Conservation (phyloP, 2,797 vertebrate genomes). For the Allobates femoralis region DNA sequence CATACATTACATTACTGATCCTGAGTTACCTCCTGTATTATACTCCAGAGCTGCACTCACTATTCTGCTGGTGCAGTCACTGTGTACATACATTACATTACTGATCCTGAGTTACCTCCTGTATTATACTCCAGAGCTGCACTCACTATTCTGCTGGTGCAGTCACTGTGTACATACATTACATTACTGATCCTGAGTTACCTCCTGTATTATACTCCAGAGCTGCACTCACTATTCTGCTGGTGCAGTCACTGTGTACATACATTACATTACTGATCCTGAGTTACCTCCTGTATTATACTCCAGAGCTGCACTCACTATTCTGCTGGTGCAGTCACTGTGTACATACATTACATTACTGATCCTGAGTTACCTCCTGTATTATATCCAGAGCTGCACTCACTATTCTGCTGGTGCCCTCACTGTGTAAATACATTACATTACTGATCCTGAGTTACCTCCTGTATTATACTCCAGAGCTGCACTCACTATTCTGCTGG, state of each 20-base stretch:
- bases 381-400: neutral
- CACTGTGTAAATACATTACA: neutral
- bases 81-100: conserved; percentile 9
- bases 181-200: neutral
- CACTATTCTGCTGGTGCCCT: neutral
- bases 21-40: no score
- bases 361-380: no score
- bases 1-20: no score
- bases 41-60: neutral
- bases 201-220: neutral
- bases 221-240: neutral
- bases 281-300: neutral
- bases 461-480: conserved; percentile 1
- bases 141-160: neutral
- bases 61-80: neutral
- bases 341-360: no score
- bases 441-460: neutral
- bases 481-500: neutral
- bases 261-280: conserved; percentile 9
- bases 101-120: neutral
- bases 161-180: neutral
- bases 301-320: neutral
- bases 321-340: neutral
- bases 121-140: neutral
- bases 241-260: neutral